A percentile compares a stretch with the other conserved stretches of the same genome.
phyloP scores from a whole-genome alignment of 2,888 invertebrate species.

The Oxystoma pomonae region DNA sequence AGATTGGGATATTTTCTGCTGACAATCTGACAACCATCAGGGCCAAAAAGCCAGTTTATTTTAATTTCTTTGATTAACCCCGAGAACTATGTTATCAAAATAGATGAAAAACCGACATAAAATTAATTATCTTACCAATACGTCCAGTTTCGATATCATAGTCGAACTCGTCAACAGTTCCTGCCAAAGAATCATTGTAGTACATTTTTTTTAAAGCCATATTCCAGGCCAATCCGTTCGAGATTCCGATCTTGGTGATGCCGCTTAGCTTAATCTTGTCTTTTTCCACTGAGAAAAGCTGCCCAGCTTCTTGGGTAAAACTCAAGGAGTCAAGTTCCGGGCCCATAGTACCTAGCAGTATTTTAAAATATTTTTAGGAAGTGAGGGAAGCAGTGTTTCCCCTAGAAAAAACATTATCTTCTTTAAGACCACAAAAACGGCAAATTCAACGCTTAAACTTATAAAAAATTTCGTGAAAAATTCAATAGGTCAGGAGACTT shows the following conservation, averaged over 20 bases:
- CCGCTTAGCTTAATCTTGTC: conserved; percentile 27
- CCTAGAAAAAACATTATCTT: too few relatives aligned
- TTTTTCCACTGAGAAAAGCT: conserved; percentile 28
- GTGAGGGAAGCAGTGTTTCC: too few relatives aligned
- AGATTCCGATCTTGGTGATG: conserved; percentile 31
- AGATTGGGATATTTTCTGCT: too few relatives aligned
- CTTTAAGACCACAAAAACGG: too few relatives aligned
- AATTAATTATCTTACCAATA: conserved; percentile 44
- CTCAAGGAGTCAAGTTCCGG: conserved; percentile 26
- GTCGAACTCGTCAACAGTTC: conserved; percentile 61
- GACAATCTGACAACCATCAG: too few relatives aligned
- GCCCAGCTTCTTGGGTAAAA: conserved; percentile 27
- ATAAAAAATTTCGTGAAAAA: too few relatives aligned
- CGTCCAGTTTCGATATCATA: conserved; percentile 55
- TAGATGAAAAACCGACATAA: too few relatives aligned
- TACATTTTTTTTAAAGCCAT: conserved; percentile 63
- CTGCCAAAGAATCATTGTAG: conserved; percentile 67
- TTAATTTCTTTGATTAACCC: too few relatives aligned
- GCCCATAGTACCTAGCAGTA: conserved; percentile 39
- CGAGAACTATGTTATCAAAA: too few relatives aligned
- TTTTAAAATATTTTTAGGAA: not conserved
- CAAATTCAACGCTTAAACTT: too few relatives aligned
- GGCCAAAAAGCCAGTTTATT: too few relatives aligned
- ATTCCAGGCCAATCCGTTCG: conserved; percentile 73
- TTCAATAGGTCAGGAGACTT: too few relatives aligned